phyloP scores from a whole-genome alignment of 2,113 vertebrate genomes.

The Pangasianodon gigas region DNA sequence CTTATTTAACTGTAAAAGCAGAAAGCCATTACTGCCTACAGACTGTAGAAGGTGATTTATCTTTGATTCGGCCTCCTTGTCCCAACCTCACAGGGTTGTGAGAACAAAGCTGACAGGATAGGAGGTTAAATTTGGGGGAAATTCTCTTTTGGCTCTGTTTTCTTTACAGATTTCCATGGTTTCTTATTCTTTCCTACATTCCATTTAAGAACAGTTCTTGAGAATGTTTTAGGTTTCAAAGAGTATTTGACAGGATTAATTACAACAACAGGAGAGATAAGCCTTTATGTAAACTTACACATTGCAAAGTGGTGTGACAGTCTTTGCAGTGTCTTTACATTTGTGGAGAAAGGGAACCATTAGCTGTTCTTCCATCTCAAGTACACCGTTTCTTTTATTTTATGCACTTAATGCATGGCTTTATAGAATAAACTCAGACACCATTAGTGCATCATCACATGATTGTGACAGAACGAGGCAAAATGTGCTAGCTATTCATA shows the following conservation, averaged over 20 bases:
- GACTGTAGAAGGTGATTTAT: constrained; percentile 62
- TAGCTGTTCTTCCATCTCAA: constrained; percentile 41
- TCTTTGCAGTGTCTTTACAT: constrained; percentile 30
- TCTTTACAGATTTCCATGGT: constrained; percentile 53
- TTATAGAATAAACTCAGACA: constrained; percentile 26
- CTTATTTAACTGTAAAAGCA: constrained; percentile 65
- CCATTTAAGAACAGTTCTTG: constrained; percentile 9
- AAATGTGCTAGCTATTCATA: constrained; percentile 18
- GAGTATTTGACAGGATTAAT: constrained; percentile 38
- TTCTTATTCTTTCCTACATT: constrained; percentile 38
- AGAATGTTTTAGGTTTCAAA: constrained; percentile 45
- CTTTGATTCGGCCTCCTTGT: constrained; percentile 47
- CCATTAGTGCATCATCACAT: constrained; percentile 13
- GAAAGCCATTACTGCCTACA: constrained; percentile 56
- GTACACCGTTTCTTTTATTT: constrained; percentile 18
- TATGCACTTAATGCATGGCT: constrained; percentile 48
- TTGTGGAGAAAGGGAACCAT: constrained; percentile 55
- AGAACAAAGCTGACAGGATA: constrained; percentile 51
- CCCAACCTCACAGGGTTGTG: constrained; percentile 43
- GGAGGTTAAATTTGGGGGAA: constrained; percentile 47
- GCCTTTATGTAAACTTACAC: constrained; percentile 44
- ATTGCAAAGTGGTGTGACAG: constrained; percentile 41
- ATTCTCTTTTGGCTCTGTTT: constrained; percentile 41
- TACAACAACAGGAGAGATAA: constrained; percentile 37
- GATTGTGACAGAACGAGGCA: neutral